Evolutionary conservation across 2,888 invertebrate species (phyloP), one percentile per base, ranked within the genome.

Genomic region (Myopa testacea): DNA sequence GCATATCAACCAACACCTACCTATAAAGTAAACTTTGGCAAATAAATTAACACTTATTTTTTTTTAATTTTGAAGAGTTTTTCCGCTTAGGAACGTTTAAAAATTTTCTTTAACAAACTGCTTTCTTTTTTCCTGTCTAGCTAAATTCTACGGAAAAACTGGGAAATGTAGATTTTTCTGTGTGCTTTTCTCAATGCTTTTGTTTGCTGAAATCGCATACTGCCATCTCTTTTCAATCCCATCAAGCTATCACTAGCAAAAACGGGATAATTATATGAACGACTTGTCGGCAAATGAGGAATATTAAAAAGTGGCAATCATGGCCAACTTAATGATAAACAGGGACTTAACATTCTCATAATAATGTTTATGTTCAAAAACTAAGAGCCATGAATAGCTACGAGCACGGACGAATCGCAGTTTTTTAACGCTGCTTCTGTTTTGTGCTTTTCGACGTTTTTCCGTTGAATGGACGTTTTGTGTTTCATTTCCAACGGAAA

Each of bases 161-260:
- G 74, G 65, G 65, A 75, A 75, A 75, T 65, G 74, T 65, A 75
- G 74, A 62, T 63, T 75, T 69, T 75, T 75, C 65, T 75, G 45
- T 45, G 19, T 63, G 52, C 45, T 65, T 34, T 45, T 19, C 63
- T 50, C 40, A 73, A 34, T 62, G 50, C 63, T 50, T 73, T 26
- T 26, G 26, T 26, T 73, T 60, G 38, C 38, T 40, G 34, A 38
- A 37, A 26, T 26, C 40, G 4, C 12, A 12, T 5, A 4, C 12
- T 40, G 19, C 34, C 26, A 7, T 19, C 62, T 73, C 73, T 50
- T 50, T 73, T 73, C 67, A 37, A 67, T 38, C 16, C 8, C 26
- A 7, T 12, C 50, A 50, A 55, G 7, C 12, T 55, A 55, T 37
- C 26, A 37, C 52, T 70, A 7, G 50, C 4, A 55, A 16, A 55